Percentiles rank a stretch among this genome's conserved stretches.
These are phyloP conservation scores for Margaritifera margaritifera DNA, from an alignment of 2,888 invertebrate genomes.

Conservation along the genomic window DNA sequence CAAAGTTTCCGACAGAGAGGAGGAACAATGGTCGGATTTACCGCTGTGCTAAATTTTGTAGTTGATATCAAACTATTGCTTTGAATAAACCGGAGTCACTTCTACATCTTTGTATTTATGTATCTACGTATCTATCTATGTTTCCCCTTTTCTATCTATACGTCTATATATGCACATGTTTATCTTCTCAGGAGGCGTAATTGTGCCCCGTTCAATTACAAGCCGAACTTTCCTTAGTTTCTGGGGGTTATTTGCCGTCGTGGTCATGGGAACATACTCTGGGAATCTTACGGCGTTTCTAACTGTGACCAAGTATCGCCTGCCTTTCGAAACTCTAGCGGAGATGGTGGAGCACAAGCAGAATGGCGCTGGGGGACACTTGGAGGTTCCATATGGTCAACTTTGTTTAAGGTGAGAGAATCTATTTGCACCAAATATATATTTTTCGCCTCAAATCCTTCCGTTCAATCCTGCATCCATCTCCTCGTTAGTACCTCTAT, in stretches of 20 bases:
- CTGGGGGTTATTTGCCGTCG: slow-evolving; percentile 60
- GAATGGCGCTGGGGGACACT: slow-evolving; percentile 55
- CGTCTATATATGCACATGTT: background rate
- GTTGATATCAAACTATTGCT: too few relatives aligned
- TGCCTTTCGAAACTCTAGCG: slow-evolving; percentile 57
- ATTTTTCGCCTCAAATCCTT: too few relatives aligned
- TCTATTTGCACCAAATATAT: background rate
- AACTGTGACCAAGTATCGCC: slow-evolving; percentile 54
- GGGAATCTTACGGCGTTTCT: slow-evolving; percentile 68
- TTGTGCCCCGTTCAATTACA: slow-evolving; percentile 50
- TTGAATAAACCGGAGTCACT: too few relatives aligned
- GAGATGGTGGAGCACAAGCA: slow-evolving; percentile 36
- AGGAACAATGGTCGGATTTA: too few relatives aligned
- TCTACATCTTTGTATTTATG: too few relatives aligned
- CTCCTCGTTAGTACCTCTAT: too few relatives aligned
- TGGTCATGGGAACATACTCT: slow-evolving; percentile 64
- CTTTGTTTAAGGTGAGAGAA: slow-evolving; percentile 47
- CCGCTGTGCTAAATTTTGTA: too few relatives aligned
- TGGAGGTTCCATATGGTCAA: slow-evolving; percentile 43
- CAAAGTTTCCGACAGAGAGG: too few relatives aligned
- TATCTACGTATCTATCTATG: too few relatives aligned
- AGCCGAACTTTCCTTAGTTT: slow-evolving; percentile 54
- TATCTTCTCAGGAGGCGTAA: slow-evolving; percentile 43
- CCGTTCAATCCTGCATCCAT: too few relatives aligned
- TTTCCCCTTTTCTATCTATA: too few relatives aligned